Base-by-base conservation (phyloP, 35 echinoderm and acorn worm genomes). In the Acanthaster planci region DNA sequence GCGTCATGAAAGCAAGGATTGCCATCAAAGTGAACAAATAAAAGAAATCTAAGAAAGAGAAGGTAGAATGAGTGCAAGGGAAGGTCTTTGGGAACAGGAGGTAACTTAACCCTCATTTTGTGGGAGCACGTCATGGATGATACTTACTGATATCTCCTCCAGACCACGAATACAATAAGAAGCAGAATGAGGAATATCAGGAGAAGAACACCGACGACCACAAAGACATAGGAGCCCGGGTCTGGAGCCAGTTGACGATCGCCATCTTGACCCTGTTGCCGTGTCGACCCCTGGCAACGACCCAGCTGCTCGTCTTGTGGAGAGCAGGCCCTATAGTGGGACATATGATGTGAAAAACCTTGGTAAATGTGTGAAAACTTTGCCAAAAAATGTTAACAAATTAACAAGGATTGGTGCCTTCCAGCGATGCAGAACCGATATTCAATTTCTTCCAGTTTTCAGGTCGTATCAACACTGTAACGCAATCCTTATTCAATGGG, bases 91-190 rank as follows among this genome's bases (percentile, higher is more conserved):
- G 60, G 31, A 31, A 0, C 1, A 52, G 29, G 6, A 58, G 21
- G 19, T 44, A 47, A 47, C 42, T 47, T 47, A 12, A 47, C 42
- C 42, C 42, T 47, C 42, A 12, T 4, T 47, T 47, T 47, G 42
- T 47, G 4, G 42, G 42, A 47, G 42, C 42, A 47, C 5, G 4
- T 10, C 18, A 27, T 38, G 52, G 0, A 78, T 39, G 42, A n/a
- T 40, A 78, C 44, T 87, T 67, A 94, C 93, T 86, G 83, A 50
- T 87, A 84, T 78, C 93, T 38, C 22, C 76, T 90, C 93, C 93
- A 94, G 38, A 94, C 78, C 26, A 94, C 32, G 27, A 94, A 42
- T 5, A 94, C 51, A 12, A 94, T 39, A 21, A 94, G 84, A n/a
- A 94, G 58, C 16, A 94, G 23, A 44, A 90, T 76, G 2, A 90